A percentile compares a stretch with the other conserved stretches of the same genome.
These are phyloP conservation scores for Anseranas semipalmata DNA, from an alignment of 2,113 vertebrate genomes.

Conservation along the genomic window DNA sequence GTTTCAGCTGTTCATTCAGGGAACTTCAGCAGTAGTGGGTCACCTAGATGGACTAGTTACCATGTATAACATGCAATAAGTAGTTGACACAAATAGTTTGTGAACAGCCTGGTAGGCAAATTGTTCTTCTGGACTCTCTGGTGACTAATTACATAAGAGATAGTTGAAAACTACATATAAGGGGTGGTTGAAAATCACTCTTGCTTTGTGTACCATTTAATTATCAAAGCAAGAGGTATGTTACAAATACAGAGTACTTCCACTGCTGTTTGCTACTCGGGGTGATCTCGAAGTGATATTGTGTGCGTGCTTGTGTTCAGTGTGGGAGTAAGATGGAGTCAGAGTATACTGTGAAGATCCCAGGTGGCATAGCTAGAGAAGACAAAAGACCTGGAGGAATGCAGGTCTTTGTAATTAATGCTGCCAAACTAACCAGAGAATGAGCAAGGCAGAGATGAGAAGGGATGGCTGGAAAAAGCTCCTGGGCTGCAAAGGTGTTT, in stretches of 20 bases:
- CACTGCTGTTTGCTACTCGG: accelerated
- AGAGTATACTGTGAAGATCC: neutral
- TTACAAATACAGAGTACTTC: accelerated
- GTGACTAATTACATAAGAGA: neutral
- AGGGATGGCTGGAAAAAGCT: neutral
- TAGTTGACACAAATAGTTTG: neutral
- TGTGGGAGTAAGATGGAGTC: neutral
- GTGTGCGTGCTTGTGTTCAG: neutral
- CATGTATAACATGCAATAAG: neutral
- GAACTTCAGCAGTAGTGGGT: neutral
- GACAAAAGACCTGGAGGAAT: neutral
- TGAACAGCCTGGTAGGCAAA: neutral
- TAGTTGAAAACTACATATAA: neutral
- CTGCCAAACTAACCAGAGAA: neutral
- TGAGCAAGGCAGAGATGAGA: neutral
- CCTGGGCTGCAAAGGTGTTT: neutral
- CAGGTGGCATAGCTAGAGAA: neutral
- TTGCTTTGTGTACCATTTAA: neutral
- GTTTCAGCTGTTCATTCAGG: neutral
- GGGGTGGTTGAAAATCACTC: neutral
- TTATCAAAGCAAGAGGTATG: neutral
- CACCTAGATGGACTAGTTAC: neutral
- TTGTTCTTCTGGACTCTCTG: neutral
- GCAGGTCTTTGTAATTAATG: neutral
- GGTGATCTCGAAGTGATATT: neutral